Conservation (phyloP, 2,113 vertebrate genomes). For the Arizona elegans region DNA sequence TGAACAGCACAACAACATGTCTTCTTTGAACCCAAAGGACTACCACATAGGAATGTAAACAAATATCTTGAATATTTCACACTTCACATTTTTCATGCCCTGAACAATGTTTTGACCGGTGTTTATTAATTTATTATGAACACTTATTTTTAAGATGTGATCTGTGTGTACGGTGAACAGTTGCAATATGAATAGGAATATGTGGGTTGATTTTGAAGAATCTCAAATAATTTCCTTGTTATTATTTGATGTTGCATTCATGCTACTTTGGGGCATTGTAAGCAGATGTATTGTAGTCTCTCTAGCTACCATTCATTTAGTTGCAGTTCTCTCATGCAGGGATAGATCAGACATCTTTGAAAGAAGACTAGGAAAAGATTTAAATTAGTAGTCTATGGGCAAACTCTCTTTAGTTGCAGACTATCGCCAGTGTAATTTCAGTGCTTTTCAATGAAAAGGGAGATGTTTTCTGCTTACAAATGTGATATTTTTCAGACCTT, state of each 20-base stretch:
- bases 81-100: neutral
- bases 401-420: neutral
- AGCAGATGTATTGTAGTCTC: neutral
- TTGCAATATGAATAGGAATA: neutral
- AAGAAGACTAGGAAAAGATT: neutral
- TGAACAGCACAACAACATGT: neutral
- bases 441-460: neutral
- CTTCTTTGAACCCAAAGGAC: neutral
- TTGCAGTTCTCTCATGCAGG: neutral
- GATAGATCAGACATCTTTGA: neutral
- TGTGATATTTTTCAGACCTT: neutral
- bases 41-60: neutral
- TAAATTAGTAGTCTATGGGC: neutral
- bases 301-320: neutral
- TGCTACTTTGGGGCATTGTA: neutral
- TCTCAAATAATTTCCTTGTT: neutral
- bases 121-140: neutral
- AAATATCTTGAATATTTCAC: neutral
- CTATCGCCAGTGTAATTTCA: neutral
- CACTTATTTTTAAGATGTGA: neutral
- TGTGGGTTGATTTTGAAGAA: neutral
- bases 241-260: neutral
- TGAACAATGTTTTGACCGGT: neutral
- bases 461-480: neutral
- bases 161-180: neutral